Conservation (phyloP, 2,888 invertebrate species). For the Mamestra brassicae region DNA sequence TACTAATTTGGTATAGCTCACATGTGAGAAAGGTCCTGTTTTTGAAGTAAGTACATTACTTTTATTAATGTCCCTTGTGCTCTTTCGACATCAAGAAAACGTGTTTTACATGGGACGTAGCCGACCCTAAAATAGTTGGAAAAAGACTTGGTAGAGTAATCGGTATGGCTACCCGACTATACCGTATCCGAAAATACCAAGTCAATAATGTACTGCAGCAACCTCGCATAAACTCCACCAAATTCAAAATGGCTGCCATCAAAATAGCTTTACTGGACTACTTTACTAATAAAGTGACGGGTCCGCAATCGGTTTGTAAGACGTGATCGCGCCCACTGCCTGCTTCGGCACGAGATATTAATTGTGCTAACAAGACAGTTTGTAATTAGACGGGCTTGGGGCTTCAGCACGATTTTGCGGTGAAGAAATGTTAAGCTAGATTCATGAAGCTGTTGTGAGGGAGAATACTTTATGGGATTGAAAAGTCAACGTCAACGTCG, state of each 20-base stretch:
- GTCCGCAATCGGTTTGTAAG: conserved; percentile 54
- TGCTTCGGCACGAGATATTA: conserved; percentile 55
- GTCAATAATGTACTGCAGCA: background rate
- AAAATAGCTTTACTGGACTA: conserved; percentile 27
- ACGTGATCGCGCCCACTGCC: conserved; percentile 53
- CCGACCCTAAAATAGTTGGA: too few relatives aligned
- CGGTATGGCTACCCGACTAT: too few relatives aligned
- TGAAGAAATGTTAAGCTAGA: conserved; percentile 26
- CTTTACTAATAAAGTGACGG: conserved; percentile 55
- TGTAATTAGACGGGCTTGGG: conserved; percentile 39
- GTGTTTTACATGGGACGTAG: too few relatives aligned
- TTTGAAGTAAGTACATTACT: too few relatives aligned
- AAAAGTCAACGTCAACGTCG: background rate
- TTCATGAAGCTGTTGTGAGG: conserved; percentile 18
- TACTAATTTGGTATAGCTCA: too few relatives aligned
- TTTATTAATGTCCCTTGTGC: too few relatives aligned
- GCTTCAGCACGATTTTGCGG: conserved; percentile 29
- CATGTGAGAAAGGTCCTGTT: too few relatives aligned
- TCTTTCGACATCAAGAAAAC: too few relatives aligned
- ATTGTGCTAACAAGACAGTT: conserved; percentile 63
- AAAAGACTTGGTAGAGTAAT: too few relatives aligned
- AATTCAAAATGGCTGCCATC: conserved; percentile 23
- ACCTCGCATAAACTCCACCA: background rate
- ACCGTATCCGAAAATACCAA: too few relatives aligned
- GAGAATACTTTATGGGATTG: background rate